These are phyloP conservation scores for Hirtodrosophila alboralis DNA, from an alignment of 2,888 invertebrate species.

Conservation along the genomic window DNA sequence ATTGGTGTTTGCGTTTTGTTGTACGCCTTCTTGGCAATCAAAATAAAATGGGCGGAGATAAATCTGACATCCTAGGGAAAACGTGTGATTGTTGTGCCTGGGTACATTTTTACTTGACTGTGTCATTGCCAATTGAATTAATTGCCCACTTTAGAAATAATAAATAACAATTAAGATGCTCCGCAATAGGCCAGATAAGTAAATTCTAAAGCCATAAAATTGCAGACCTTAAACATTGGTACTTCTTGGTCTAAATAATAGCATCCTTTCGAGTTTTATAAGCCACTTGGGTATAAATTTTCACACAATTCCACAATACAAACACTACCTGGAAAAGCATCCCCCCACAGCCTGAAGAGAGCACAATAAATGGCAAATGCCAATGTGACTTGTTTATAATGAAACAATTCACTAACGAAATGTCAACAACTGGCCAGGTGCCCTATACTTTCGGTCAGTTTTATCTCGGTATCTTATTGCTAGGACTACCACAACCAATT, in stretches of 20 bases:
- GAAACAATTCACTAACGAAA: constrained; percentile 7
- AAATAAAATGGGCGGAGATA: constrained; percentile 9
- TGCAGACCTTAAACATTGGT: background rate
- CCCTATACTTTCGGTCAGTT: too few relatives aligned
- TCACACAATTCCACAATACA: background rate
- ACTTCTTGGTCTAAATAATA: too few relatives aligned
- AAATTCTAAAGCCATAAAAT: background rate
- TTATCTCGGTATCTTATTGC: background rate
- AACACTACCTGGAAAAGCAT: too few relatives aligned
- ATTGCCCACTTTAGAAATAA: constrained; percentile 35
- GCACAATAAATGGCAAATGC: constrained; percentile 6
- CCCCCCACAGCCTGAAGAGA: background rate
- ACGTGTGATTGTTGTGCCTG: constrained; percentile 2
- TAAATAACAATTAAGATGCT: constrained; percentile 25
- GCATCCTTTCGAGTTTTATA: background rate
- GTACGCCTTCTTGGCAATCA: constrained; percentile 13
- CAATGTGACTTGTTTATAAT: constrained; percentile 16
- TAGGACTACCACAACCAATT: constrained; percentile 1
- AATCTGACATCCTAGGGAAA: constrained; percentile 1
- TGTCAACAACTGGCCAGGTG: constrained; percentile 3
- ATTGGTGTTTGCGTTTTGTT: constrained; percentile 22
- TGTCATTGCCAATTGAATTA: constrained; percentile 22
- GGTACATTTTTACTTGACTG: constrained; percentile 4
- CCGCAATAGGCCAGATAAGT: background rate
- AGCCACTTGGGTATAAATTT: background rate